Percentiles rank a stretch among this genome's conserved stretches.
These are phyloP conservation scores for Drosophila novamexicana DNA, from an alignment of 1,140 invertebrate genomes.

Conservation along the genomic window DNA sequence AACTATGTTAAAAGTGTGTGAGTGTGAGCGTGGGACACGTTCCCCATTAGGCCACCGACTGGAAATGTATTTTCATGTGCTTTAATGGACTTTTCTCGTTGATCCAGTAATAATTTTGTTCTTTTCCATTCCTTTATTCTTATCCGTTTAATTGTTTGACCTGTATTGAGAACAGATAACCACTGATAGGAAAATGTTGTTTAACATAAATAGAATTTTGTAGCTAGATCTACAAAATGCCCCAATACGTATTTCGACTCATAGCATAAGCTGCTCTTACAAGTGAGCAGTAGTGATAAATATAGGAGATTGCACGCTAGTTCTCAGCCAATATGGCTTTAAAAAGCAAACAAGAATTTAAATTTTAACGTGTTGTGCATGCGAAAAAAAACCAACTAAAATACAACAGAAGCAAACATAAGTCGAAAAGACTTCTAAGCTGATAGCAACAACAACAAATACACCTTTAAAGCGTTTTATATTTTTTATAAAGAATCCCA, in stretches of 20 bases:
- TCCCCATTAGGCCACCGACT: constrained; percentile 61
- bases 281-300: neutral
- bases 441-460: neutral
- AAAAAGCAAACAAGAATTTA: too few relatives aligned
- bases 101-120: constrained; percentile 45
- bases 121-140: constrained; percentile 12
- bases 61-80: constrained; percentile 71
- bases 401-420: neutral
- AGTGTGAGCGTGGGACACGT: constrained; percentile 31
- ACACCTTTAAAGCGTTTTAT: neutral
- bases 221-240: neutral
- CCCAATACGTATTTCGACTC: constrained; percentile 1
- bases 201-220: neutral
- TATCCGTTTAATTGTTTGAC: constrained; percentile 44
- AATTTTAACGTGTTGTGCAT: too few relatives aligned
- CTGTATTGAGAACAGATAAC: constrained; percentile 31
- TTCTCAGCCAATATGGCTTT: too few relatives aligned
- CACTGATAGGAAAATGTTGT: constrained; percentile 8
- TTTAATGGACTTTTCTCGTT: constrained; percentile 77
- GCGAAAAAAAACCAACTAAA: neutral
- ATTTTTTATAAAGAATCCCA: neutral
- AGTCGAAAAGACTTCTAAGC: neutral
- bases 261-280: neutral
- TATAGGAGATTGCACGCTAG: neutral
- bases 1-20: neutral